Conservation (phyloP, 2,888 invertebrate species). For the Slavum lentiscoides region DNA sequence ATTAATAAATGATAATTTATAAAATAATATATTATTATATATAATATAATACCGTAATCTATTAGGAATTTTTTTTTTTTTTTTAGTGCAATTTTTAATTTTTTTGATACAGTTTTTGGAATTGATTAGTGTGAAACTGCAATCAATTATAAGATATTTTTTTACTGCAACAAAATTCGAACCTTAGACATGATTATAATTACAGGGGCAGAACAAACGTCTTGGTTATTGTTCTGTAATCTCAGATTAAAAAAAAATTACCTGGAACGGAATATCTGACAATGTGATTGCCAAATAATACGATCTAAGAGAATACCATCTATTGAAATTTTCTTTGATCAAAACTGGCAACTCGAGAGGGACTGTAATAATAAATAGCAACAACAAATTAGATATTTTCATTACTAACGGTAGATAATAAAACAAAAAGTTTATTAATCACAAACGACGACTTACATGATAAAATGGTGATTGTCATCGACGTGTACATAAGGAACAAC, state of each 20-base stretch:
- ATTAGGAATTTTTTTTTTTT: neutral
- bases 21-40: neutral
- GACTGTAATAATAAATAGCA: conserved; percentile 65
- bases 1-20: too few relatives aligned
- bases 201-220: neutral
- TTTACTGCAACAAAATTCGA: neutral
- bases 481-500: conserved; percentile 98
- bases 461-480: conserved; percentile 98
- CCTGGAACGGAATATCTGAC: conserved; percentile 97
- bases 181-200: neutral
- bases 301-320: conserved; percentile 93
- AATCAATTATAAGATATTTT: too few relatives aligned
- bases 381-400: conserved; percentile 2
- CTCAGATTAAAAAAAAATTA: conserved; percentile 59
- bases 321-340: conserved; percentile 91
- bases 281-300: conserved; percentile 95
- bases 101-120: too few relatives aligned
- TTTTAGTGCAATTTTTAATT: too few relatives aligned
- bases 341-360: conserved; percentile 94
- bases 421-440: neutral
- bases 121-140: too few relatives aligned
- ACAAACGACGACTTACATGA: conserved; percentile 76
- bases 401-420: neutral
- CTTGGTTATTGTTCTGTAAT: too few relatives aligned
- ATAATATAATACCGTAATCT: neutral